phyloP scores from a whole-genome alignment of 2,888 invertebrate genomes.

The Pollenia griseotomentosa region DNA sequence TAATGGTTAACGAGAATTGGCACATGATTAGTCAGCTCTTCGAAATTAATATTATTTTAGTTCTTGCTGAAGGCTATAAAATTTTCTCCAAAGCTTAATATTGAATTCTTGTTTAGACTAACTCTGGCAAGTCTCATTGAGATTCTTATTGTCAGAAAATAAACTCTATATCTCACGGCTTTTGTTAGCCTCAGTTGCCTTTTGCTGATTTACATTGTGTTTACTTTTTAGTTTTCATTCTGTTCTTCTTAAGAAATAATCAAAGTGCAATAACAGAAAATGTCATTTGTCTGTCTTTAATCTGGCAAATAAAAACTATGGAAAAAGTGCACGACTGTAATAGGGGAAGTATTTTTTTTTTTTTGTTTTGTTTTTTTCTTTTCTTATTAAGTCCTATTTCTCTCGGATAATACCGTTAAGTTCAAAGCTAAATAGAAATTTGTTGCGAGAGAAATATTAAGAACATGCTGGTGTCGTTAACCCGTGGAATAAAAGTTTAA shows the following conservation, averaged over 20 bases:
- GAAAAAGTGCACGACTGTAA: not conserved
- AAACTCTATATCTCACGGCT: no score
- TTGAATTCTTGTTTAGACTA: no score
- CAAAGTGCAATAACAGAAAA: conserved; percentile 30
- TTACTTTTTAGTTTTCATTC: conserved; percentile 5
- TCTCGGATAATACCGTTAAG: conserved; percentile 24
- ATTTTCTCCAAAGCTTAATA: no score
- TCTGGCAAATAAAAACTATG: conserved; percentile 23
- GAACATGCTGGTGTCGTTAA: conserved; percentile 38
- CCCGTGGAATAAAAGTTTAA: not conserved
- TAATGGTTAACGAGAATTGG: no score
- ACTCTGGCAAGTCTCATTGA: no score
- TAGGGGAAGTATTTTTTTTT: conserved; percentile 1
- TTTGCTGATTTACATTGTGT: not conserved
- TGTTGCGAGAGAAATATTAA: not conserved
- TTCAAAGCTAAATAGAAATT: conserved; percentile 31
- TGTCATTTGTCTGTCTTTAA: conserved; percentile 36
- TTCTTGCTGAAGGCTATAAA: no score
- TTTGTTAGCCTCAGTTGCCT: no score
- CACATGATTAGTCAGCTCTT: no score
- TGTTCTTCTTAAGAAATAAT: conserved; percentile 30
- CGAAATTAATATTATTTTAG: no score
- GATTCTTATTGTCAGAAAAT: no score
- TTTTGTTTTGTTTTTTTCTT: conserved; percentile 1
- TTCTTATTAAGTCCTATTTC: not conserved